A percentile compares a stretch with the other conserved stretches of the same genome.
Evolutionary conservation across 2,888 invertebrate species (phyloP).

Genomic region (Macrosiphum euphorbiae): DNA sequence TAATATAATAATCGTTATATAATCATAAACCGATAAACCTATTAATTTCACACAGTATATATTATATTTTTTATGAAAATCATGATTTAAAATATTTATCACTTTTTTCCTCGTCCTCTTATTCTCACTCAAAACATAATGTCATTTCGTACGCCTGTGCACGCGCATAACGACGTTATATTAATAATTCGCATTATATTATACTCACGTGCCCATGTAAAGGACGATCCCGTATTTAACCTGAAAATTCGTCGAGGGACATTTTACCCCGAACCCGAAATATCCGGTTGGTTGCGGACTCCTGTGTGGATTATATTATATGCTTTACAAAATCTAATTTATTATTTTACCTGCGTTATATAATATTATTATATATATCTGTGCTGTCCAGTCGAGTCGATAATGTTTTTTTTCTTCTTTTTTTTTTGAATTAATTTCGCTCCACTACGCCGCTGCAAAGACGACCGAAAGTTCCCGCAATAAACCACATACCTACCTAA

Average conservation of each 20-base stretch:
- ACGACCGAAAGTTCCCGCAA: not conserved
- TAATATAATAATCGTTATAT: not conserved
- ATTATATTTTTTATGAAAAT: not conserved
- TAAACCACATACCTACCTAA: not conserved
- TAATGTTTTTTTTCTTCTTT: slow-evolving; percentile 1
- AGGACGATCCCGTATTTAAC: slow-evolving; percentile 36
- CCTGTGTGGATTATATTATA: slow-evolving; percentile 27
- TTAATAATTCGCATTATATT: slow-evolving; percentile 22
- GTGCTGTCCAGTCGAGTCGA: slow-evolving; percentile 2
- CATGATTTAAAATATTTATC: not conserved
- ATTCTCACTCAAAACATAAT: not conserved
- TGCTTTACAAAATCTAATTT: slow-evolving; percentile 32
- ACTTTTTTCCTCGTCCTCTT: not conserved
- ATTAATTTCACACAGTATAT: not conserved
- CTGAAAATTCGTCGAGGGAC: slow-evolving; percentile 13
- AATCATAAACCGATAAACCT: not conserved
- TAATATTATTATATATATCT: not conserved
- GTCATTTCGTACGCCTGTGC: not conserved
- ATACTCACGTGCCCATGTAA: not conserved
- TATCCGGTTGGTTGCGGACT: slow-evolving; percentile 27
- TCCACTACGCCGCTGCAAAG: not conserved
- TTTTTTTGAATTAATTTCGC: slow-evolving; percentile 22
- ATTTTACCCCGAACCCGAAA: slow-evolving; percentile 2
- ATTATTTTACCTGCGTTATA: not conserved
- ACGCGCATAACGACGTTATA: not conserved